phyloP scores from a whole-genome alignment of 2,113 vertebrate species.

The Pedionomus torquatus region DNA sequence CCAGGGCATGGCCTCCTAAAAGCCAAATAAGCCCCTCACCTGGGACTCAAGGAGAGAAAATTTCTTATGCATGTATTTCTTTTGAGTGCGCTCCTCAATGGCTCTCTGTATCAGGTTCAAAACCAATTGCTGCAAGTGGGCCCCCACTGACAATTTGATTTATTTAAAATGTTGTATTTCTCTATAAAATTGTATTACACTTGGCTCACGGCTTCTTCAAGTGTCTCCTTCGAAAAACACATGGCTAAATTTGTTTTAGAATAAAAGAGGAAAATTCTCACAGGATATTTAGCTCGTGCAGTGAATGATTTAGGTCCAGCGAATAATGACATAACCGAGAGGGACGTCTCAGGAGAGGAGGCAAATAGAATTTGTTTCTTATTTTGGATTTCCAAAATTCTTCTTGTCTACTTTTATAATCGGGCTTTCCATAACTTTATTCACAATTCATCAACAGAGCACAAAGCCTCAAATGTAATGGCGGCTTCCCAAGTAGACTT shows the following conservation, averaged over 20 bases:
- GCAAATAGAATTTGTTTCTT: background rate
- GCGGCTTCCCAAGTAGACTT: background rate
- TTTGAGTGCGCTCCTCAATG: background rate
- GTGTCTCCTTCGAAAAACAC: background rate
- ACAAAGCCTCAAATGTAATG: background rate
- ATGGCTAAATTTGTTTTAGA: background rate
- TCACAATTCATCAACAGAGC: background rate
- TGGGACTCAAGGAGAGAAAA: background rate
- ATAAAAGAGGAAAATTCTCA: background rate
- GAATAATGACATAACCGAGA: accelerated
- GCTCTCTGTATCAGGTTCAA: background rate
- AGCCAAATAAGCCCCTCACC: background rate
- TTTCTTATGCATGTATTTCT: background rate
- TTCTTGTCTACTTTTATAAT: background rate
- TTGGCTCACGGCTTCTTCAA: background rate
- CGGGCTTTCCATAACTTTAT: background rate
- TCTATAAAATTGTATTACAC: background rate
- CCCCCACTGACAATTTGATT: background rate
- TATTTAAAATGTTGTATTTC: background rate
- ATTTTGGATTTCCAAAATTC: background rate
- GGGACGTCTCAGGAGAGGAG: background rate
- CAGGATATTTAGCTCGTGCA: background rate
- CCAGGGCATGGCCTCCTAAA: background rate
- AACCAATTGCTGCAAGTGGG: background rate
- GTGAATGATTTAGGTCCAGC: background rate